These are phyloP conservation scores for Acanthis flammea DNA, from an alignment of 2,797 vertebrate genomes.

Conservation along the genomic window DNA sequence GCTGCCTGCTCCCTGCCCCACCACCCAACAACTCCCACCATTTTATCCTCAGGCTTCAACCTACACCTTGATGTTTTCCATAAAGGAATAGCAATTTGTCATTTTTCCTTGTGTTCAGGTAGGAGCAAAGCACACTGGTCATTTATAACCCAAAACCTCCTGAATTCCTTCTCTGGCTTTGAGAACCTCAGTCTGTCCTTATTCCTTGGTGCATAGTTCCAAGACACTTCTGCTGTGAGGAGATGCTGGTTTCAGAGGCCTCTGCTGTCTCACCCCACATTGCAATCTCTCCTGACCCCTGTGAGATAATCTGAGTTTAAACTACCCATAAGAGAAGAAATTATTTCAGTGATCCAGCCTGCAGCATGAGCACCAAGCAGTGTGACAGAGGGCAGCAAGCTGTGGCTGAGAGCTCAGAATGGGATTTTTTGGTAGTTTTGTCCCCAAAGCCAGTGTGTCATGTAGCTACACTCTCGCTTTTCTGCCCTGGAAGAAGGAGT, in stretches of 20 bases:
- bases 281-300: not conserved
- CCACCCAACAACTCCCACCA: not conserved
- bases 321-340: not conserved
- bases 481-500: not conserved
- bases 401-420: not conserved
- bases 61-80: not conserved
- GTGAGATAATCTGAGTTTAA: not conserved
- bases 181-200: not conserved
- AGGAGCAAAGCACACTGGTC: not conserved
- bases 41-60: not conserved
- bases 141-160: not conserved
- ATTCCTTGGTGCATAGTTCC: not conserved
- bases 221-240: not conserved
- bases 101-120: not conserved
- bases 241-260: not conserved
- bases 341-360: not conserved
- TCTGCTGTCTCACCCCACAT: not conserved
- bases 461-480: not conserved
- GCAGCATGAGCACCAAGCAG: not conserved
- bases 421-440: not conserved
- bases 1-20: not conserved
- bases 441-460: not conserved
- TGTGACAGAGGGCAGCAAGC: not conserved
- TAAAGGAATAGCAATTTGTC: not conserved
- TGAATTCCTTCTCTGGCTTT: not conserved